A percentile compares a stretch with the other conserved stretches of the same genome.
These are phyloP conservation scores for Ranitomeya imitator DNA, from an alignment of 2,113 vertebrate genomes.

Conservation along the genomic window DNA sequence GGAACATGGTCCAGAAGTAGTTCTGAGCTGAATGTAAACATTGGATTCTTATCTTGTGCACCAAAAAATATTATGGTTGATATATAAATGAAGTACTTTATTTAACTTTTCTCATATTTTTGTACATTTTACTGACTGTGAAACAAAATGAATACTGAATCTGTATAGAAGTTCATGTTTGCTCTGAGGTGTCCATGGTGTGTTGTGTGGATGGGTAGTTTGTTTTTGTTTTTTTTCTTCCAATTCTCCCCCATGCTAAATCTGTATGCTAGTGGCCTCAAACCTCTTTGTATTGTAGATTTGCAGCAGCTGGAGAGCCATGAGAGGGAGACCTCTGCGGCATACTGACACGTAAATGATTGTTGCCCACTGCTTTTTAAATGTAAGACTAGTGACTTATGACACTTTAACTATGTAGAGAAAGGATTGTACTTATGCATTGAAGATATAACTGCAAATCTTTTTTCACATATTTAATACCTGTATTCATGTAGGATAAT, in stretches of 20 bases:
- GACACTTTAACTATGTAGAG: too few relatives aligned
- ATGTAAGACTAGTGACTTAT: not conserved
- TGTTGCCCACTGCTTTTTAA: not conserved
- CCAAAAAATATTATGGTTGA: slow-evolving; percentile 1
- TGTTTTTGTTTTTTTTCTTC: too few relatives aligned
- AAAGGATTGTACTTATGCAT: too few relatives aligned
- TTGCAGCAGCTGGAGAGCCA: too few relatives aligned
- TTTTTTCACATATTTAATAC: not conserved
- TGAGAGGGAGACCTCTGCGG: not conserved
- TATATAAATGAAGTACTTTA: slow-evolving; percentile 40
- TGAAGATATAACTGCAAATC: too few relatives aligned
- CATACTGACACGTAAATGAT: not conserved
- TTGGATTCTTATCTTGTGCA: not conserved
- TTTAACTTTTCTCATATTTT: not conserved
- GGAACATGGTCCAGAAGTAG: slow-evolving; percentile 24
- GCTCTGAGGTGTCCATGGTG: too few relatives aligned
- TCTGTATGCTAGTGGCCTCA: too few relatives aligned
- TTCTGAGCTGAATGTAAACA: not conserved
- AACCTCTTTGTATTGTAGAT: too few relatives aligned
- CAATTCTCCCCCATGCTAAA: too few relatives aligned
- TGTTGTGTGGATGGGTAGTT: too few relatives aligned
- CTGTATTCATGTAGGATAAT: not conserved
- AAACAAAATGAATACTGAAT: not conserved
- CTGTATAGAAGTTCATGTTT: not conserved
- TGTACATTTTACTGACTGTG: not conserved